Evolutionary conservation across 2,888 invertebrate genomes (phyloP).

Genomic region (Pterobdella sp.): DNA sequence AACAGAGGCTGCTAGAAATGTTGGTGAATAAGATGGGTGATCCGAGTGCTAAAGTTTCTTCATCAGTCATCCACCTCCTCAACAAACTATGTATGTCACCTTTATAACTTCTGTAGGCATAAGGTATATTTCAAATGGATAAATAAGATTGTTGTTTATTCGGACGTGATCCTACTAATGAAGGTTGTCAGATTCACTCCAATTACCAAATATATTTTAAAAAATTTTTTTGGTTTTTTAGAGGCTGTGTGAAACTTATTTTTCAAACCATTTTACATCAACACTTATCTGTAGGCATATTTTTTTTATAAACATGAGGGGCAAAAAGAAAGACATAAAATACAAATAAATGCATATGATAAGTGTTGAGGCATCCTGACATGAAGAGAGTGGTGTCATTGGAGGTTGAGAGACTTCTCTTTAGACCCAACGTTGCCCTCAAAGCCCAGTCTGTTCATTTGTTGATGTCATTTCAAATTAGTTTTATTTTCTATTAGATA

Average conservation of each 20-base stretch:
- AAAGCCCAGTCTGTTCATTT: constrained; percentile 74
- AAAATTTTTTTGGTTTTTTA: too few species aligned
- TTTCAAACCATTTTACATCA: neutral
- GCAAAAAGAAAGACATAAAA: too few species aligned
- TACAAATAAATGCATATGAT: too few species aligned
- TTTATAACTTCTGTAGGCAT: neutral
- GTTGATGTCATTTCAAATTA: too few species aligned
- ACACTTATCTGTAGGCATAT: neutral
- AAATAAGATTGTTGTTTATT: too few species aligned
- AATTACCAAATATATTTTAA: too few species aligned
- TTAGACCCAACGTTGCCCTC: constrained; percentile 70
- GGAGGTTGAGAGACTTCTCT: constrained; percentile 79
- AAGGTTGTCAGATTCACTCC: too few species aligned
- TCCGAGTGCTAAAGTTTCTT: constrained; percentile 76
- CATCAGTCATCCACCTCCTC: constrained; percentile 76
- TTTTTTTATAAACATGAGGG: too few species aligned
- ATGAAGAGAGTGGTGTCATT: constrained; percentile 80
- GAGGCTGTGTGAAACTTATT: too few species aligned
- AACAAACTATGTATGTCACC: constrained; percentile 61
- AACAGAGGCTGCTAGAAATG: constrained; percentile 60
- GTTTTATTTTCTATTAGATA: too few species aligned
- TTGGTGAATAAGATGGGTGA: constrained; percentile 93
- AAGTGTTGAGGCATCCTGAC: constrained; percentile 71
- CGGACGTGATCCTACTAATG: too few species aligned
- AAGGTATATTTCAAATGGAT: too few species aligned